Conservation (phyloP, 2,888 invertebrate genomes). For the Eristalis arbustorum region DNA sequence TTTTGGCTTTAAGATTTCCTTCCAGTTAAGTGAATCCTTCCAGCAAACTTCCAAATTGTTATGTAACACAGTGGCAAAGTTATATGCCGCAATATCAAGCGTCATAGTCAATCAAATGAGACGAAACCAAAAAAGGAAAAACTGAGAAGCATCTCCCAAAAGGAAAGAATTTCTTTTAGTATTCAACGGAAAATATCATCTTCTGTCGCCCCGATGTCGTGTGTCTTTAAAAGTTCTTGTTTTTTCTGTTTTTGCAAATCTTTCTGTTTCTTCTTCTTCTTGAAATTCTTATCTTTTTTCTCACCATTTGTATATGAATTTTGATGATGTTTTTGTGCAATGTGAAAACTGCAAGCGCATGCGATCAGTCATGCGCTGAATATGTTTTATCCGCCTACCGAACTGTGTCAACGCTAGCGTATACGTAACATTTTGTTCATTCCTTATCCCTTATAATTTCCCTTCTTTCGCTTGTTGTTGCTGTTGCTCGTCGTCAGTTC, state of each 20-base stretch:
- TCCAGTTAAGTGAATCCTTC: constrained; percentile 38
- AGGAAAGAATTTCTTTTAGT: not conserved
- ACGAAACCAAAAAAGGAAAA: not conserved
- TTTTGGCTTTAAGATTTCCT: not conserved
- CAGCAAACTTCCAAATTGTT: constrained; percentile 33
- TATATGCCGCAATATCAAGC: constrained; percentile 35
- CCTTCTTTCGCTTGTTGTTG: constrained; percentile 9
- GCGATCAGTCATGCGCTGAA: constrained; percentile 70
- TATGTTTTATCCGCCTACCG: constrained; percentile 68
- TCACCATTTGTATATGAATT: constrained; percentile 45
- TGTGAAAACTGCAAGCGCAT: constrained; percentile 69
- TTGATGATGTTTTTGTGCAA: constrained; percentile 60
- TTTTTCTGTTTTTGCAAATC: constrained; percentile 27
- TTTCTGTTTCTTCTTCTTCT: constrained; percentile 22
- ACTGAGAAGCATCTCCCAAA: constrained; percentile 7
- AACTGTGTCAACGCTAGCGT: constrained; percentile 54
- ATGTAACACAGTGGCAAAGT: constrained; percentile 47
- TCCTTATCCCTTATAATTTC: constrained; percentile 41
- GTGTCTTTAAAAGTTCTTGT: constrained; percentile 24
- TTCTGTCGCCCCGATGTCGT: constrained; percentile 19
- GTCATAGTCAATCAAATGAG: not conserved
- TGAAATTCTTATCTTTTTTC: not conserved
- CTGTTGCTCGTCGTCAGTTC: not conserved
- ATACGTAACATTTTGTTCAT: constrained; percentile 59
- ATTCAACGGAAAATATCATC: not conserved